phyloP scores from a whole-genome alignment of 2,888 invertebrate genomes.

The Cephus rjabovi region DNA sequence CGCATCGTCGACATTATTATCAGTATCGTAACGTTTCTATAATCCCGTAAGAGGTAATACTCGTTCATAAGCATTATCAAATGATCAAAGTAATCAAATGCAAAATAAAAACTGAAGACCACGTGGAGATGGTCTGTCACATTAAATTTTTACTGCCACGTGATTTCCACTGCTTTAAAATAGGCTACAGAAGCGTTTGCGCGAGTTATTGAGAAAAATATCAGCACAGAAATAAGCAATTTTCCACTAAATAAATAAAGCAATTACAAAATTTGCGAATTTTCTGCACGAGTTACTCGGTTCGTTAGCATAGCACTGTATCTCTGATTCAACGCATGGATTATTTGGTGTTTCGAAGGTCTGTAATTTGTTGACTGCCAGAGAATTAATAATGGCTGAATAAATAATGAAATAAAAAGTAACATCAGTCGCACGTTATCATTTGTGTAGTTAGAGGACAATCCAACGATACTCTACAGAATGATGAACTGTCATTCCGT shows the following conservation, averaged over 20 bases:
- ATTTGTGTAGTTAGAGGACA: background rate
- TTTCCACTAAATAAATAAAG: background rate
- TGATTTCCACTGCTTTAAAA: background rate
- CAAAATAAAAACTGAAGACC: background rate
- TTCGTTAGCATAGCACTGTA: background rate
- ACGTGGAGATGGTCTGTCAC: background rate
- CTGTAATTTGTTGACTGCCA: background rate
- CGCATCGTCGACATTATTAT: background rate
- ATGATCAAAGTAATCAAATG: background rate
- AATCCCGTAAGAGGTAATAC: background rate
- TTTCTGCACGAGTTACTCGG: background rate
- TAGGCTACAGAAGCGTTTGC: background rate
- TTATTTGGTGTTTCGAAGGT: background rate
- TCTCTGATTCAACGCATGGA: background rate
- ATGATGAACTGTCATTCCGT: background rate
- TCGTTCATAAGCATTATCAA: background rate
- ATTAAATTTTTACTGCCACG: background rate
- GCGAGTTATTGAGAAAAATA: background rate
- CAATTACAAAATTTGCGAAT: background rate
- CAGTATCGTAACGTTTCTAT: background rate
- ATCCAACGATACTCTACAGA: background rate
- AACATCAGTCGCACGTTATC: background rate
- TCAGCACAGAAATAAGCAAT: background rate
- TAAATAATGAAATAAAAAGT: background rate
- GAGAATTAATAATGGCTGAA: background rate